phyloP scores from a whole-genome alignment of 1,140 invertebrate genomes.

The Drosophila pachea region DNA sequence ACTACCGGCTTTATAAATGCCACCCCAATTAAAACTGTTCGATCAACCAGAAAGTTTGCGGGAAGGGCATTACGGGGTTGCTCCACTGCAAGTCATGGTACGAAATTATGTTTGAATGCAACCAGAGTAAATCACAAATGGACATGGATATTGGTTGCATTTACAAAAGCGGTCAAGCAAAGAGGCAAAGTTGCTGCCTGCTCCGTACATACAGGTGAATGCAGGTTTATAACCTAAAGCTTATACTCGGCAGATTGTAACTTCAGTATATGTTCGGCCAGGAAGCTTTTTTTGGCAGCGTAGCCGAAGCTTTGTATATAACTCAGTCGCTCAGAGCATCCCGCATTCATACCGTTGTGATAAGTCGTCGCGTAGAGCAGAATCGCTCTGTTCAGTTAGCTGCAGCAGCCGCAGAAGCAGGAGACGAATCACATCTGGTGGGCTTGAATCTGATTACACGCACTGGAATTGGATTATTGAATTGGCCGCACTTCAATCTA shows the following conservation, averaged over 20 bases:
- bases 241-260: constrained; percentile 14
- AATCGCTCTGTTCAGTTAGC: not conserved
- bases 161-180: constrained; percentile 35
- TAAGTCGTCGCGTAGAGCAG: constrained; percentile 60
- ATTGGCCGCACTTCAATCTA: constrained; percentile 15
- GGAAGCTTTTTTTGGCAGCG: constrained; percentile 41
- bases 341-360: constrained; percentile 59
- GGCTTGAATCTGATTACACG: constrained; percentile 29
- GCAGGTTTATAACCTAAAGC: constrained; percentile 44
- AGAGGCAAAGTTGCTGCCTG: constrained; percentile 38
- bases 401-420: constrained; percentile 21
- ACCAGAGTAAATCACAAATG: constrained; percentile 23
- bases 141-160: constrained; percentile 32
- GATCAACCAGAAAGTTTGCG: constrained; percentile 53
- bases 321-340: constrained; percentile 55
- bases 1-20: constrained; percentile 26
- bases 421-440: constrained; percentile 1
- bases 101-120: constrained; percentile 1
- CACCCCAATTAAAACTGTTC: constrained; percentile 55
- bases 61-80: constrained; percentile 67
- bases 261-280: constrained; percentile 7
- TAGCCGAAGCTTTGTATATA: constrained; percentile 64
- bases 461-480: constrained; percentile 19
- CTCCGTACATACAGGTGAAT: not conserved
- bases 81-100: constrained; percentile 32